These are phyloP conservation scores for Steinernema khuongi DNA, from an alignment of 1,140 invertebrate species.

Conservation along the genomic window DNA sequence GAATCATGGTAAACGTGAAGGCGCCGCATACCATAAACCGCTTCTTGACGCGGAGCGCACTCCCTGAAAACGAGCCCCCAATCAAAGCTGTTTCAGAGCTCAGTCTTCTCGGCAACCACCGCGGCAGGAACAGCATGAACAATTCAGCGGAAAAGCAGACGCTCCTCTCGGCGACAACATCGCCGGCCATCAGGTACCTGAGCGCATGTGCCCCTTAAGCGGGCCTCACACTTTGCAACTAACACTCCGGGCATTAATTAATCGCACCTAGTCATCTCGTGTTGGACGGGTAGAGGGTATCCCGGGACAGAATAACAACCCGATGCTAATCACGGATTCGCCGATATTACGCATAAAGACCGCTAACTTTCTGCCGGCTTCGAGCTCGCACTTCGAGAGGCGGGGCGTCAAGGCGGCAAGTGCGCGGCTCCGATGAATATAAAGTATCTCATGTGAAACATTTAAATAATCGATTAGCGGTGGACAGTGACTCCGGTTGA, in stretches of 20 bases:
- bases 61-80: neutral
- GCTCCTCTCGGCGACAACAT: neutral
- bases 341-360: constrained; percentile 8
- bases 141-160: constrained; percentile 1
- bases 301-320: neutral
- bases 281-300: neutral
- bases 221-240: too few species aligned
- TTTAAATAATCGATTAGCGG: constrained; percentile 8
- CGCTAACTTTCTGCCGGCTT: neutral
- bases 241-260: too few species aligned
- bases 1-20: neutral
- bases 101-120: constrained; percentile 9
- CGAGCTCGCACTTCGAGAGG: neutral
- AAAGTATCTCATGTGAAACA: constrained; percentile 10
- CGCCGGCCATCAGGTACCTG: neutral
- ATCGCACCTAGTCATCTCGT: too few species aligned
- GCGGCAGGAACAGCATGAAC: neutral
- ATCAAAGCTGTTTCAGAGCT: neutral
- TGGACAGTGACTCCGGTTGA: neutral
- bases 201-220: neutral
- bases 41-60: neutral
- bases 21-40: neutral
- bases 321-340: constrained; percentile 5
- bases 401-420: constrained; percentile 2
- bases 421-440: constrained; percentile 9